A percentile compares a stretch with the other conserved stretches of the same genome.
Conservation (phyloP, 2,888 invertebrate species). For the Cremastinae sp. region DNA sequence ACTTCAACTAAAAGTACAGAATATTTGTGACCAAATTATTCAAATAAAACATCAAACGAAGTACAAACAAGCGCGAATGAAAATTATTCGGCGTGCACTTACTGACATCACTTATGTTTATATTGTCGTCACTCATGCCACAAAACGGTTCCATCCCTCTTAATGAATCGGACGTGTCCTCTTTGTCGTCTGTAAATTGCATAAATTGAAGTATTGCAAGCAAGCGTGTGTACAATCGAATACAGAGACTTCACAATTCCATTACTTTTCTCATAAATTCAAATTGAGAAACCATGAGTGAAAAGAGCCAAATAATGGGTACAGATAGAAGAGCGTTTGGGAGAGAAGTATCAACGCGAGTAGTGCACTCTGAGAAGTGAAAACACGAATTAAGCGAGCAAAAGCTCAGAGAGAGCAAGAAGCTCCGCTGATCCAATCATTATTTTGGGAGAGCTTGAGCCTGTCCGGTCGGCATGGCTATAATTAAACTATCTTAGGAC, state of each 20-base stretch:
- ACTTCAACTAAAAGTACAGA: slow-evolving; percentile 85
- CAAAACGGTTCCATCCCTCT: slow-evolving; percentile 76
- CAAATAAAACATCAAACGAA: slow-evolving; percentile 40
- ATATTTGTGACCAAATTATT: slow-evolving; percentile 37
- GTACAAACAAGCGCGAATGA: slow-evolving; percentile 37
- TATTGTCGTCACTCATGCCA: slow-evolving; percentile 78
- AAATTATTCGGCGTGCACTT: slow-evolving; percentile 81
- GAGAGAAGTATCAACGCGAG: neutral
- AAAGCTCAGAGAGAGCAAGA: slow-evolving; percentile 62
- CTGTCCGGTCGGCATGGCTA: slow-evolving; percentile 73
- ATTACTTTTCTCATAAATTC: slow-evolving; percentile 4
- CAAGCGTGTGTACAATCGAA: neutral
- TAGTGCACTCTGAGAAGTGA: slow-evolving; percentile 18
- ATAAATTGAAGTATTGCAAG: neutral
- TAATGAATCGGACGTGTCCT: slow-evolving; percentile 61
- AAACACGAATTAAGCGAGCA: slow-evolving; percentile 46
- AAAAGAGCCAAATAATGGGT: neutral
- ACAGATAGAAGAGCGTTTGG: neutral
- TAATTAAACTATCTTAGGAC: slow-evolving; percentile 76
- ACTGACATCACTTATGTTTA: slow-evolving; percentile 91
- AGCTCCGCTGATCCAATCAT: slow-evolving; percentile 76
- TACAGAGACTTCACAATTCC: neutral
- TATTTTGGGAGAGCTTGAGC: slow-evolving; percentile 77
- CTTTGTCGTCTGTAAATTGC: slow-evolving; percentile 66
- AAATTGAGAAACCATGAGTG: neutral